A percentile compares a stretch with the other conserved stretches of the same genome.
Evolutionary conservation across 2,797 vertebrate species (phyloP).

Genomic region (Channa striata): DNA sequence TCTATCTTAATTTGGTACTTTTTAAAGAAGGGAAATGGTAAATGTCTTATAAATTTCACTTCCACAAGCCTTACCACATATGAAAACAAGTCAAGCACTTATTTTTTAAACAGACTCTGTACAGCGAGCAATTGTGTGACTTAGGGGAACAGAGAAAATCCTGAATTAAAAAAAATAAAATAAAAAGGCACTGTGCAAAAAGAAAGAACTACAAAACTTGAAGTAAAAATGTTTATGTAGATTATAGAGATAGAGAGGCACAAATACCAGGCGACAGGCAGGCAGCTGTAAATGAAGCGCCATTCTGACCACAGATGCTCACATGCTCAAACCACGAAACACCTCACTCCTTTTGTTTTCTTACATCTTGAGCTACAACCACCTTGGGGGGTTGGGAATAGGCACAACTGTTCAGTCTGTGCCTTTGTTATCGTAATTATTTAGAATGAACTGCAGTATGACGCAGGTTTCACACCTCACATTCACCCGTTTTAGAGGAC

Average conservation of each 20-base stretch:
- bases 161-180: slow-evolving; percentile 10
- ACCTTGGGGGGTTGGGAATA: slow-evolving; percentile 8
- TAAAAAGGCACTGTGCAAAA: not conserved
- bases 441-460: slow-evolving; percentile 23
- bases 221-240: slow-evolving; percentile 35
- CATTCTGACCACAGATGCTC: slow-evolving; percentile 68
- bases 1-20: slow-evolving; percentile 11
- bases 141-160: not conserved
- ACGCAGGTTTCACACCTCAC: slow-evolving; percentile 2
- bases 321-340: slow-evolving; percentile 70
- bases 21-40: not conserved
- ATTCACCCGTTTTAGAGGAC: not conserved
- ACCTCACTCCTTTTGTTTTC: slow-evolving; percentile 53
- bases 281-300: slow-evolving; percentile 67
- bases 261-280: slow-evolving; percentile 55
- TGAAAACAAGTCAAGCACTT: not conserved
- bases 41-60: slow-evolving; percentile 22
- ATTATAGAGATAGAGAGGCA: slow-evolving; percentile 54
- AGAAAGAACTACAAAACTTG: slow-evolving; percentile 19
- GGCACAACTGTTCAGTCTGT: slow-evolving; percentile 32
- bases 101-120: slow-evolving; percentile 7
- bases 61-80: not conserved
- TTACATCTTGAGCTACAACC: slow-evolving; percentile 53
- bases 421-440: slow-evolving; percentile 12
- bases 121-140: not conserved